Conservation (phyloP, 1,140 invertebrate genomes). For the Chlorops oryzae region DNA sequence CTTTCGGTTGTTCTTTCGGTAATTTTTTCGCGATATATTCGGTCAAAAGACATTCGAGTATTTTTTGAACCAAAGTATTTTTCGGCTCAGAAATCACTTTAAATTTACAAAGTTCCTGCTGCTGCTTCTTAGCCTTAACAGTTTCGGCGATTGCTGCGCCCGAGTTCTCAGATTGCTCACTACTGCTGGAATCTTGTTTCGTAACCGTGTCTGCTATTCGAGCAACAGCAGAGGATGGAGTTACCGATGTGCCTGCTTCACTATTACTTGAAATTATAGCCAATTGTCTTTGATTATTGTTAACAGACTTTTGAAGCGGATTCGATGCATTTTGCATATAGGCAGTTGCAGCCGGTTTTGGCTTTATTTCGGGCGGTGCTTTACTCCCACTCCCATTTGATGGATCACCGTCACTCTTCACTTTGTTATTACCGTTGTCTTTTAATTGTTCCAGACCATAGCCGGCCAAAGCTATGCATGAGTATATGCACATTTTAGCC, state of each 20-base stretch:
- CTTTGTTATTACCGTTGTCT: no score
- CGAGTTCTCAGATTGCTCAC: slow-evolving; percentile 22
- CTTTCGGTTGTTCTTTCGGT: slow-evolving; percentile 50
- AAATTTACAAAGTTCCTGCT: no score
- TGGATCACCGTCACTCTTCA: no score
- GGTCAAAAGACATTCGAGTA: slow-evolving; percentile 77
- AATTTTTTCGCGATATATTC: slow-evolving; percentile 81
- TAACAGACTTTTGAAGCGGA: slow-evolving; percentile 30
- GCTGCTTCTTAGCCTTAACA: slow-evolving; percentile 23
- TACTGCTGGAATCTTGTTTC: slow-evolving; percentile 29
- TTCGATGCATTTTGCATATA: slow-evolving; percentile 46
- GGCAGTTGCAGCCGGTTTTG: slow-evolving; percentile 25
- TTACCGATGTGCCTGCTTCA: slow-evolving; percentile 12
- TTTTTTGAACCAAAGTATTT: slow-evolving; percentile 46
- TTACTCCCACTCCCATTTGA: no score
- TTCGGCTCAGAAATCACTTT: slow-evolving; percentile 32
- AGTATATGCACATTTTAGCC: slow-evolving; percentile 77
- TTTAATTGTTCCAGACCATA: slow-evolving; percentile 48
- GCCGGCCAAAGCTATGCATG: slow-evolving; percentile 76
- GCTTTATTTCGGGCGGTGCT: slow-evolving; percentile 13
- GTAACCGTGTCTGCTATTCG: slow-evolving; percentile 4
- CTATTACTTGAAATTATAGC: slow-evolving; percentile 31
- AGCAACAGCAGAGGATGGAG: background rate
- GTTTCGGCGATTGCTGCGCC: slow-evolving; percentile 31
- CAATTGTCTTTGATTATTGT: slow-evolving; percentile 32